Evolutionary conservation across 2,113 vertebrate species (phyloP).

Genomic region (Misgurnus mizolepis): DNA sequence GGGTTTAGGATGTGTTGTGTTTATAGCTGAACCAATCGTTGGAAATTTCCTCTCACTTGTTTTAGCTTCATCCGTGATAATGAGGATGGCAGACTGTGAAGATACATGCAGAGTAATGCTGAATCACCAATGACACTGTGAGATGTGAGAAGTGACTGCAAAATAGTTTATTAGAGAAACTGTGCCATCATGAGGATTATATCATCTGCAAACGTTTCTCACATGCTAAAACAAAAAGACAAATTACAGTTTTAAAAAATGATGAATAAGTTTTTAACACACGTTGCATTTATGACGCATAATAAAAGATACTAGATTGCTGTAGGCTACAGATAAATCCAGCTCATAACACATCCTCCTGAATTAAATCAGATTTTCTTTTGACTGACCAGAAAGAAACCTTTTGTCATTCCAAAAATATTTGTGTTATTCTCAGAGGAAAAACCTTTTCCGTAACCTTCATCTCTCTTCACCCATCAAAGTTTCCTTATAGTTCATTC

Average conservation of each 20-base stretch:
- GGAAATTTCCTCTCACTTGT: neutral
- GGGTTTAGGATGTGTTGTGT: neutral
- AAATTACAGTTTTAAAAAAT: neutral
- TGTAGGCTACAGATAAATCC: too few species aligned
- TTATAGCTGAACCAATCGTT: constrained; percentile 1
- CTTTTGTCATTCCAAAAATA: too few species aligned
- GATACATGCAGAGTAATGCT: neutral
- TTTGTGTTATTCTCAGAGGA: too few species aligned
- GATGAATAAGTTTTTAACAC: neutral
- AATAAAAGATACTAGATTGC: too few species aligned
- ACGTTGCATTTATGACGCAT: too few species aligned
- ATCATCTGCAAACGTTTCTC: neutral
- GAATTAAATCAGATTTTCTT: too few species aligned
- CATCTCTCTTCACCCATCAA: too few species aligned
- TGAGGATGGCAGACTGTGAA: neutral
- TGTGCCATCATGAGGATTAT: neutral
- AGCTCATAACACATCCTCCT: too few species aligned
- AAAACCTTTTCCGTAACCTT: too few species aligned
- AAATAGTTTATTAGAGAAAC: neutral
- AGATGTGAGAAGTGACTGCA: neutral
- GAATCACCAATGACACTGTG: neutral
- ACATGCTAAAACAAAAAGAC: neutral
- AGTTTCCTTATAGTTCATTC: too few species aligned
- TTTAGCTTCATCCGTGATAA: neutral
- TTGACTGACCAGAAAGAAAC: too few species aligned